A percentile compares a stretch with the other conserved stretches of the same genome.
Evolutionary conservation across 1,140 invertebrate species (phyloP).

Genomic region (Probaryconus sp.): DNA sequence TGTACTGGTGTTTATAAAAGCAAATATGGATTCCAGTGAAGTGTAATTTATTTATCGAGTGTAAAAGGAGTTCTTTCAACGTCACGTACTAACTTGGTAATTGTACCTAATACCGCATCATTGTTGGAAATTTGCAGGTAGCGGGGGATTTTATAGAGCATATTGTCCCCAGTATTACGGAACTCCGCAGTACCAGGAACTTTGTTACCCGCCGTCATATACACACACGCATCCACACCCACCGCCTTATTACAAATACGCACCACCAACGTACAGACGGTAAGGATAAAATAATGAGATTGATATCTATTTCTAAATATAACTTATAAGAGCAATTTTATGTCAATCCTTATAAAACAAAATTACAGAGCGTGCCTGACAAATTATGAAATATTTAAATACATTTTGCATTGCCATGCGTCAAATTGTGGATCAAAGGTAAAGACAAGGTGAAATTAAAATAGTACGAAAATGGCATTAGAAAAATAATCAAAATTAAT

Average conservation of each 20-base stretch:
- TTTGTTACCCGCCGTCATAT: slow-evolving; percentile 82
- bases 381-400: no score
- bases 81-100: slow-evolving; percentile 30
- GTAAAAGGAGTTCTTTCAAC: slow-evolving; percentile 4
- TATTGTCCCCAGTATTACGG: slow-evolving; percentile 78
- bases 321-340: no score
- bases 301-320: slow-evolving; percentile 34
- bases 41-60: no score
- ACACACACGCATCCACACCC: slow-evolving; percentile 78
- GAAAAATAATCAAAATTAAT: no score
- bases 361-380: no score
- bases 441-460: no score
- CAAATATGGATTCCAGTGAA: no score
- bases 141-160: slow-evolving; percentile 75
- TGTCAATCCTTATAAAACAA: no score
- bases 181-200: slow-evolving; percentile 79
- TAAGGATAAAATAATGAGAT: slow-evolving; percentile 59
- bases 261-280: slow-evolving; percentile 80
- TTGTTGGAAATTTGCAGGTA: slow-evolving; percentile 67
- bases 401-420: no score
- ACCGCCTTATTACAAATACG: slow-evolving; percentile 83
- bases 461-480: no score
- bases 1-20: no score
- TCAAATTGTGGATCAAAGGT: no score
- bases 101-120: slow-evolving; percentile 48